phyloP scores from a whole-genome alignment of 1,140 invertebrate genomes.

The Lordiphosa stackelbergi region DNA sequence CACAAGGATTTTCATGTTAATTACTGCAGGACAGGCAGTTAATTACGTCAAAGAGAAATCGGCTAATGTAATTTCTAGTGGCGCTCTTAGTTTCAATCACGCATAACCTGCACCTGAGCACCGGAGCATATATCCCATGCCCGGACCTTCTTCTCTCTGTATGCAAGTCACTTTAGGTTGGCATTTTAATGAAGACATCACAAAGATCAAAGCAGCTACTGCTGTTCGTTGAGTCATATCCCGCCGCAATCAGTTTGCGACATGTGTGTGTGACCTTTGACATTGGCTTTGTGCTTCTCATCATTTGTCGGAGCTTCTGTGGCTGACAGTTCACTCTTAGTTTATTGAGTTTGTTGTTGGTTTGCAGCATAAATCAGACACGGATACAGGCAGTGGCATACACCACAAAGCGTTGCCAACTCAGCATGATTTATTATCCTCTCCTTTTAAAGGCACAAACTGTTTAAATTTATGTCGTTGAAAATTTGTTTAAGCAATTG shows the following conservation, averaged over 20 bases:
- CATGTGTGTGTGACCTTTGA: conserved; percentile 54
- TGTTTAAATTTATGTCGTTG: neutral
- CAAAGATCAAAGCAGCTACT: conserved; percentile 28
- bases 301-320: conserved; percentile 35
- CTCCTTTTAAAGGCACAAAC: neutral
- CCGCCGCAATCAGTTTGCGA: conserved; percentile 33
- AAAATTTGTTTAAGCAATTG: conserved; percentile 1
- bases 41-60: neutral
- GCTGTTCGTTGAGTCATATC: conserved; percentile 23
- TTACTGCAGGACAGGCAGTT: neutral
- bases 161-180: conserved; percentile 25
- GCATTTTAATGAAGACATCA: conserved; percentile 39
- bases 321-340: conserved; percentile 33
- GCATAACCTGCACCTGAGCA: neutral
- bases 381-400: conserved; percentile 22
- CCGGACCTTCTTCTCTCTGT: neutral
- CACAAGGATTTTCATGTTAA: neutral
- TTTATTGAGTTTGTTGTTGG: conserved; percentile 53
- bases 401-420: conserved; percentile 26
- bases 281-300: conserved; percentile 49
- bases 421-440: conserved; percentile 31
- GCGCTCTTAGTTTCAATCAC: conserved; percentile 1
- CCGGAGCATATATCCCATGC: neutral
- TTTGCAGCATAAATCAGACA: conserved; percentile 54
- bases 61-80: no score